Evolutionary conservation across 2,888 invertebrate genomes (phyloP), one percentile per base, ranked within the genome.

Genomic region (Drosophila borborema): DNA sequence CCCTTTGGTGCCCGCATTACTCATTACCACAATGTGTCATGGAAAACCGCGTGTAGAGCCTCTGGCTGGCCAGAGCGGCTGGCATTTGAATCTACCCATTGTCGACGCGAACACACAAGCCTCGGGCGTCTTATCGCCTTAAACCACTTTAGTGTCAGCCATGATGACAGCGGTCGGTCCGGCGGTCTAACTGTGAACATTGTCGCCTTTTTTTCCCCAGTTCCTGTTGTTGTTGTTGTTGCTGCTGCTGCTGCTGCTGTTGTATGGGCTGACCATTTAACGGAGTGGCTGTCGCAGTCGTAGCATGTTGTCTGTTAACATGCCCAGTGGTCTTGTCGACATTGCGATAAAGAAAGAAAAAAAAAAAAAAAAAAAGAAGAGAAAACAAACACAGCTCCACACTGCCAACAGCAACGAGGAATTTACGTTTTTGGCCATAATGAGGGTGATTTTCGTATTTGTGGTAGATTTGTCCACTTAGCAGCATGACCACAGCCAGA

Each of bases 121-220:
- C 78, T 76, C 78, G 64, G 89, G 81, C 82, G 74, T 82, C 89
- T 91, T 90, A 92, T 89, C 87, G 92, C 91, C 91, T 82, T 90
- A 90, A 91, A 91, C 90, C 92, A 91, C 91, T 91, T 92, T 90
- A 82, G 90, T 92, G 91, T 91, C 92, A 91, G 90, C 82, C 86
- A 72, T 81, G 91, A 81, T 91, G 91, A 91, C 91, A 91, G 91
- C 92, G 91, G 91, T 91, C 88, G 75, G 60, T 66, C 70, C 69
- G n/a, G 56, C 56, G 61, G 58, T 49, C 82, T 65, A 69, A 79
- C 79, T 83, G 88, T 83, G 80, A 79, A 81, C 81, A 85, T 83
- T 85, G 82, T 81, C 83, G 89, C 80, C 79, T 79, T 77, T 79
- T 82, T 74, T 64, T 23, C 6, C 49, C 34, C 28, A 28, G 28